Base-by-base conservation (phyloP, 2,113 vertebrate genomes). In the Odobenus rosmarus region DNA sequence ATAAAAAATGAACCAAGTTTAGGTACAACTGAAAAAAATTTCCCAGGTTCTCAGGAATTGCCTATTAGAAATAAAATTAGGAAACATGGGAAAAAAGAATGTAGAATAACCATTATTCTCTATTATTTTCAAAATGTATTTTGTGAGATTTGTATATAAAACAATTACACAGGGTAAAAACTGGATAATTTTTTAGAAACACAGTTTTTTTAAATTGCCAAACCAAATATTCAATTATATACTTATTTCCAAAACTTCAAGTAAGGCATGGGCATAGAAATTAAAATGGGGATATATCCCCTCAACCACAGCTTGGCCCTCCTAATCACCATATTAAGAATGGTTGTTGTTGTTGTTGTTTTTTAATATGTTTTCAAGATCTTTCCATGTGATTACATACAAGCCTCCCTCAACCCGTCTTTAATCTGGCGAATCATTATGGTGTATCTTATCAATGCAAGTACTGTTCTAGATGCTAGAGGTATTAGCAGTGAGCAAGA, bases 111-210 rank as follows among this genome's bases (percentile, higher is more conserved):
- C 6, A n/a, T 87, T 19, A 24, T 51, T 55, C 18, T 64, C 13
- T 90, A 55, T 61, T 74, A 61, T 77, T 91, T 97, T 82, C n/a
- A 88, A 93, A 87, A 83, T 39, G n/a, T 51, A 74, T 86, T 74
- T 90, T 93, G 26, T 53, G n/a, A 13, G 51, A 77, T 91, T 94
- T 83, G 24, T 46, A 74, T 94, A 79, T 91, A 42, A 74, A 96
- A 51, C 39, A 93, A 72, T 64, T 92, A 85, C 24, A 85, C 21
- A 53, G 62, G 13, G 36, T 90, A 92, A 81, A 86, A 92, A 64
- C 5, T 88, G 28, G 13, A 18, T 74, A 28, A 64, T 36, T 74
- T 82, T 80, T 92, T 77, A 83, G 39, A 86, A 95, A 57, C 3
- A 69, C 1, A 80, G 1, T 15, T 84, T 93, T 89, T 72, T 67